Evolutionary conservation across 2,113 vertebrate genomes (phyloP), one percentile per base, ranked within the genome.

Genomic region (Upupa epops): DNA sequence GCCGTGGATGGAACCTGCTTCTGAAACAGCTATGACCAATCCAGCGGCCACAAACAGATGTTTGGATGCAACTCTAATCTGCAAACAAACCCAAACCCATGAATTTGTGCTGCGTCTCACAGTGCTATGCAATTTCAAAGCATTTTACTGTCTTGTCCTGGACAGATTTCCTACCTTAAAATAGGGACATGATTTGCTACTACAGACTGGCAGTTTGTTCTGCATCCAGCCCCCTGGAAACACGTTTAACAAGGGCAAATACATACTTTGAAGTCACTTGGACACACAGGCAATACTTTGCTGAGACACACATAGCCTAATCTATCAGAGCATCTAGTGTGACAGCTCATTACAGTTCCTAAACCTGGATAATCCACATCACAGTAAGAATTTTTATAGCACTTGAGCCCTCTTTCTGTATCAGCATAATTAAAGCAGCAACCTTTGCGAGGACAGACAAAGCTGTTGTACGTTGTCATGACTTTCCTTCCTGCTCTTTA

Each of bases 281-380:
- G 49, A 24, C n/a, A 31, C 40, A 69, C 73, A 59, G 8, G 21
- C 29, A 40, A 8, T 20, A 28, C 56, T 91, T 42, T 37, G 74
- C 84, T 92, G 74, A 83, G 71, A 40, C 49, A 79, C 72, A 74
- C 46, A 55, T 61, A 48, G 52, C 64, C 28, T 88, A 56, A 88
- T 86, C 88, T 49, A 45, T 40, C 82, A 76, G 45, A 46, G 66
- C 81, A 65, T 63, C 89, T 65, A 4, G 68, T 54, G 4, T 55
- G 71, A 74, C 83, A 73, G 90, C 83, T 88, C 74, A 85, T 80
- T 78, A 64, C 48, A 77, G 60, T 25, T 72, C 72, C 88, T 93
- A 96, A 95, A 94, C 64, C 86, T 83, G 88, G 88, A 77, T 96
- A 95, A 95, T 93, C 90, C 92, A 77, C 6, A 5, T 14, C 18